Evolutionary conservation across 1,140 invertebrate species (phyloP).

Genomic region (Drosophila nikananu): DNA sequence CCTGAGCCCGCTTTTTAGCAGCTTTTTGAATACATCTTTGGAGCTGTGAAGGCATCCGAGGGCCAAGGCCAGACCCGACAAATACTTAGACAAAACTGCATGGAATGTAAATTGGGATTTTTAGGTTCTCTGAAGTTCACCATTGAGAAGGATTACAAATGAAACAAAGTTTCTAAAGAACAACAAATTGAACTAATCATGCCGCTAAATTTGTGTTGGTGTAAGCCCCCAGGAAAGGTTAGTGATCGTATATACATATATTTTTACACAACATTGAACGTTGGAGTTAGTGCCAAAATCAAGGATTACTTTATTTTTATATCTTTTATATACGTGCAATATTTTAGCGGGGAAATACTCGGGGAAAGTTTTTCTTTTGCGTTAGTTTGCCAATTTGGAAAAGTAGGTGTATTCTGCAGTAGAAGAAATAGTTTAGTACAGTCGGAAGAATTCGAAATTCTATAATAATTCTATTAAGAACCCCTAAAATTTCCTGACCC

Average conservation of each 20-base stretch:
- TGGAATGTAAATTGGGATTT: slow-evolving; percentile 42
- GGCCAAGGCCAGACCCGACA: slow-evolving; percentile 81
- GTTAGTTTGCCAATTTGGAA: slow-evolving; percentile 7
- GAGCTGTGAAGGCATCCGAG: slow-evolving; percentile 85
- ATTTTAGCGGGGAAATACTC: neutral
- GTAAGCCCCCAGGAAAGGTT: slow-evolving; percentile 36
- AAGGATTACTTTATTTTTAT: slow-evolving; percentile 1
- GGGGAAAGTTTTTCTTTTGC: neutral
- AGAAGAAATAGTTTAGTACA: neutral
- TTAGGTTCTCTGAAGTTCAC: slow-evolving; percentile 12
- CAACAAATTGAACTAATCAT: slow-evolving; percentile 21
- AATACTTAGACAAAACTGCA: slow-evolving; percentile 84
- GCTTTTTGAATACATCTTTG: slow-evolving; percentile 86
- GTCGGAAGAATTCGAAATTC: neutral
- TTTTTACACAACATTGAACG: slow-evolving; percentile 21
- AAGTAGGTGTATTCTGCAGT: neutral
- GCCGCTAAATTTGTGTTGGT: slow-evolving; percentile 24
- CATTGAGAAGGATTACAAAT: neutral
- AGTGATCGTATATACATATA: slow-evolving; percentile 42
- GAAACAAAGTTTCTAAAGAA: slow-evolving; percentile 15
- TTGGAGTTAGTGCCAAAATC: slow-evolving; percentile 45
- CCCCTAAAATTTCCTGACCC: neutral
- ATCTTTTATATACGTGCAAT: slow-evolving; percentile 5
- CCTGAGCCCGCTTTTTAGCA: slow-evolving; percentile 88
- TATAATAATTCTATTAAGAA: neutral